phyloP scores from a whole-genome alignment of 2,113 vertebrate genomes.

The Taxidea taxus region DNA sequence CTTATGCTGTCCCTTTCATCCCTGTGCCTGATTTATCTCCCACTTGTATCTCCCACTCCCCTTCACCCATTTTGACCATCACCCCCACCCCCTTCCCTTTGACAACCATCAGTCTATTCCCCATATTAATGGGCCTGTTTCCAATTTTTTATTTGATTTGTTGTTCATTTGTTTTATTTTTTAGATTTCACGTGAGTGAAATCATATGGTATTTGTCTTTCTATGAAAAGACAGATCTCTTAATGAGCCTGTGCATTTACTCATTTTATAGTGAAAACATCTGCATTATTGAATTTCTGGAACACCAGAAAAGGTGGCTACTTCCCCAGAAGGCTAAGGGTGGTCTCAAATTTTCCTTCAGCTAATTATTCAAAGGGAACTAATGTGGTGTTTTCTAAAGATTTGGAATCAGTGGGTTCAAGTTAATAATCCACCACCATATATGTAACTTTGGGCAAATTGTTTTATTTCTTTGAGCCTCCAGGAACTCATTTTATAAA shows the following conservation, averaged over 20 bases:
- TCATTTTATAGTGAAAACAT: neutral
- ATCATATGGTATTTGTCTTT: neutral
- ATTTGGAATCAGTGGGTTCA: neutral
- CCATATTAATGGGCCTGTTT: neutral
- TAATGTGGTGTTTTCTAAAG: neutral
- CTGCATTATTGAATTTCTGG: neutral
- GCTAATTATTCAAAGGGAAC: neutral
- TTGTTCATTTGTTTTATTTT: neutral
- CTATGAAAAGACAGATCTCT: neutral
- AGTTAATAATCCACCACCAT: neutral
- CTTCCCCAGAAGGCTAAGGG: neutral
- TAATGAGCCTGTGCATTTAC: accelerated
- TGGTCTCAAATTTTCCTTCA: neutral
- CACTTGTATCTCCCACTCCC: neutral
- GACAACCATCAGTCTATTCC: neutral
- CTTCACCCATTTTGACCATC: neutral
- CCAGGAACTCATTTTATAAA: neutral
- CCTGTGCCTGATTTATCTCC: neutral
- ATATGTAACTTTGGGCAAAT: neutral
- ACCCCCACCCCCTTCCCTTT: neutral
- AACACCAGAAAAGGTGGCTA: neutral
- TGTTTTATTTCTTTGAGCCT: neutral
- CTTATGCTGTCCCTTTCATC: neutral
- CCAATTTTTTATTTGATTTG: neutral
- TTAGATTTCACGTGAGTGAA: neutral